Base-by-base conservation (phyloP, 2,888 invertebrate genomes). In the Punctoribates punctum region DNA sequence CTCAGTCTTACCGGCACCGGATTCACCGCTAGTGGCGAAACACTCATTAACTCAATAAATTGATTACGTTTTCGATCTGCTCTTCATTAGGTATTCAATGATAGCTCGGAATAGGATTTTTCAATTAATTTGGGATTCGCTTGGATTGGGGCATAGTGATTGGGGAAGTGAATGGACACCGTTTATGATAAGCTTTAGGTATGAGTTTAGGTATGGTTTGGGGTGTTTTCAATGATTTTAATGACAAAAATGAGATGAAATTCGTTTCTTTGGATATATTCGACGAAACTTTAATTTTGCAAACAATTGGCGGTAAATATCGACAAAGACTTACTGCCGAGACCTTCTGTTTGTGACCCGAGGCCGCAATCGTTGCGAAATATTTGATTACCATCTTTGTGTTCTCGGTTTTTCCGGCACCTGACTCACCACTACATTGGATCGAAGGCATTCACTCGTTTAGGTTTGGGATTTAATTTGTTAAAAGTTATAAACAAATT, bases 341-440 rank as follows among this genome's bases (percentile, higher is more conserved):
- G 46, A 76, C 73, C 25, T 76, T 76, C 54, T 76, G 76, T 46
- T 76, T 76, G 72, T 54, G 73, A 60, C 76, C 76, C 2, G 76
- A 77, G 13, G 94, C 93, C 88, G 94, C 95, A 82, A 95, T 94
- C 85, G 94, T 95, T 87, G 96, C 97, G 80, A 85, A 84, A 80
- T 85, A 85, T 78, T 84, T 84, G 80, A 86, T 85, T 77, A 85
- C 85, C 80, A 84, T 85, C 82, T 85, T 86, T 76, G 85, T 85
- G 82, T 85, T 85, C 79, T 88, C 88, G 77, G 88, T 88, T 83
- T 88, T 87, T 80, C 87, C 88, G 78, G 88, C 87, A 78, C 88
- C 88, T 78, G 86, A 86, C 82, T 88, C 88, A 62, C 88, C 88
- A 76, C 88, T 88, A 89, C 99, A 23, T 76, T 13, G 15, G 23